Conservation (phyloP, 2,888 invertebrate genomes). For the Rhyacophila evoluta region DNA sequence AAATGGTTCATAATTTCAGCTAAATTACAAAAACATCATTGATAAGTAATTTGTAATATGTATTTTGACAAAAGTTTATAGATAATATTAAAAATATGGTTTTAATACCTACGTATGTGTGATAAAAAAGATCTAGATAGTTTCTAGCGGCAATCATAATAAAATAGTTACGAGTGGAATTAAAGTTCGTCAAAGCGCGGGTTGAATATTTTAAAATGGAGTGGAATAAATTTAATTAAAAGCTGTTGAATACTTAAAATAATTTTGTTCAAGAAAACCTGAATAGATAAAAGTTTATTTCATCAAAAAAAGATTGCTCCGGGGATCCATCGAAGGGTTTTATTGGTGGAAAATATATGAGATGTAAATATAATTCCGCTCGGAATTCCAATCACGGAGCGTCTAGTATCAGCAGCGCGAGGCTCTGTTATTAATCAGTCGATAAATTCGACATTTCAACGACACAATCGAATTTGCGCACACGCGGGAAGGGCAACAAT, state of each 20-base stretch:
- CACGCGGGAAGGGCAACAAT: constrained; percentile 51
- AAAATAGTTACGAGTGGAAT: too few species aligned
- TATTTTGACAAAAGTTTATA: too few species aligned
- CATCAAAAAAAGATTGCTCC: constrained; percentile 18
- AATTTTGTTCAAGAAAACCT: constrained; percentile 8
- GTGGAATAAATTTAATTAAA: constrained; percentile 9
- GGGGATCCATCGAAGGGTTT: constrained; percentile 28
- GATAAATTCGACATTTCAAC: constrained; percentile 55
- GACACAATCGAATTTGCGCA: constrained; percentile 48
- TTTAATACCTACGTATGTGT: too few species aligned
- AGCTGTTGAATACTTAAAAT: background rate
- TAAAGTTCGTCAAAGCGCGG: background rate
- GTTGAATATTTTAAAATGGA: background rate
- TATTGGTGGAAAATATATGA: constrained; percentile 25
- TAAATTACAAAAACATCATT: too few species aligned
- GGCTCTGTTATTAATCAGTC: constrained; percentile 54
- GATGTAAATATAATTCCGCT: constrained; percentile 31
- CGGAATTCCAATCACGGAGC: constrained; percentile 45
- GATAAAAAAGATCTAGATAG: too few species aligned
- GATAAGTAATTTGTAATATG: too few species aligned
- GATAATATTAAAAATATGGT: too few species aligned
- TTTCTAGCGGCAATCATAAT: too few species aligned
- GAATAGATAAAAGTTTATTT: constrained; percentile 24
- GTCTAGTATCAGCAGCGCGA: constrained; percentile 38
- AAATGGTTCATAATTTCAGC: too few species aligned